Evolutionary conservation across 2,113 vertebrate genomes (phyloP).

Genomic region (Gymnobelideus leadbeateri): DNA sequence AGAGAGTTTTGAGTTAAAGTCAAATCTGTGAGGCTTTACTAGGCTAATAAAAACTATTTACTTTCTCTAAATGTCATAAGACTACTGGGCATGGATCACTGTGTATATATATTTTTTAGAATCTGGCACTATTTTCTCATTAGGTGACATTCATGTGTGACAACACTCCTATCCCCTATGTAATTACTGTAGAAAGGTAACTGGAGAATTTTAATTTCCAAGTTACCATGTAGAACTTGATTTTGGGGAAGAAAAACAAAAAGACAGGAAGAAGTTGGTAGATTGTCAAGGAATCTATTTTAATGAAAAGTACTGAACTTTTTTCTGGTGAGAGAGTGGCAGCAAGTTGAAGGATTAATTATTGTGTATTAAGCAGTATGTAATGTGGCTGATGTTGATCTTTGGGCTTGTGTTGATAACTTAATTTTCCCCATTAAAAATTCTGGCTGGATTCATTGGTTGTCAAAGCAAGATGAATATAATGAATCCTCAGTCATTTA

Average conservation of each 20-base stretch:
- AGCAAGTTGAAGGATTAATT: not conserved
- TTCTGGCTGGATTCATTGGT: not conserved
- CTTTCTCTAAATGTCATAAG: not conserved
- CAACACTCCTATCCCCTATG: not conserved
- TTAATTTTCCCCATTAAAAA: not conserved
- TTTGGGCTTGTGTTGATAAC: not conserved
- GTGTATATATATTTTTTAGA: no score
- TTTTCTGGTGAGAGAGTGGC: not conserved
- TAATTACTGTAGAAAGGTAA: not conserved
- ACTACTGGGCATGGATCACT: no score
- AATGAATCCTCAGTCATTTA: not conserved
- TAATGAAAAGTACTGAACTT: no score
- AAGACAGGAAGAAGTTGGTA: not conserved
- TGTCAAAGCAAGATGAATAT: not conserved
- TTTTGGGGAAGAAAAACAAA: not conserved
- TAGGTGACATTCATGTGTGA: not conserved
- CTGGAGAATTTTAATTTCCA: not conserved
- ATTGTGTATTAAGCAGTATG: no score
- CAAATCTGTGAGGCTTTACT: no score
- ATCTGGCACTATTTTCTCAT: not conserved
- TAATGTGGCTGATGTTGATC: not conserved
- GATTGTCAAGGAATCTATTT: not conserved
- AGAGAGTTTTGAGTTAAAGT: no score
- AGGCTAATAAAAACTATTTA: no score
- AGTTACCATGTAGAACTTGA: not conserved